Evolutionary conservation across 1,140 invertebrate genomes (phyloP), one percentile per base, ranked within the genome.

Genomic region (Lethocerus indicus): DNA sequence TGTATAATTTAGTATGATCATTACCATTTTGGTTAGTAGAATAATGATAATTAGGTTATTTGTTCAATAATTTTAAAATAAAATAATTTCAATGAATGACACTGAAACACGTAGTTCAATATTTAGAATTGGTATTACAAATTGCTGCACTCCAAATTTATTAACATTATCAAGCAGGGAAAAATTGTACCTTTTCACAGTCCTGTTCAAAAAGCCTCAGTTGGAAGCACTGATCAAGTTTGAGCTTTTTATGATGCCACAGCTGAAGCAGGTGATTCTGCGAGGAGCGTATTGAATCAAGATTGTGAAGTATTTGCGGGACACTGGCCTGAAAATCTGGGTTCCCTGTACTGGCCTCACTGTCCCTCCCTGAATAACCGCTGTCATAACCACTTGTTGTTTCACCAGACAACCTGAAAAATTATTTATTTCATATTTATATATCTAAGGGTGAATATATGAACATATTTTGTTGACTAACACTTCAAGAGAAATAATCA

Each of bases 151-250:
- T 9, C 7, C n/a, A 9, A 32, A 32, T n/a, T 32, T 32, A 7
- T 9, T 32, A 9, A 9, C n/a, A 9, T n/a, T 5, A 14, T 14
- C 5, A 39, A 13, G 23, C 23, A 39, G 20, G n/a, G 18, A 29
- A 16, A 29, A 28, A 25, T 26, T 28, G 51, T 61, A 87, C 83
- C 73, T 96, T 94, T 64, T 95, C 89, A 57, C 89, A 94, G 66
- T 97, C 92, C 64, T 93, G 87, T 68, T 98, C 93, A 64, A 96
- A 97, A 14, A 95, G 72, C 42, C 91, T 73, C 51, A 95, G 72
- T 61, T 97, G 92, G 63, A 94, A 86, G 63, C 91, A 94, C 62
- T 96, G 91, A 63, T 96, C 91, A 47, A 97, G 71, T 63, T 91
- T 87, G 48, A 83, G 72, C 63, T 90, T 90, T 61, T 92, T 90